Evolutionary conservation across 2,797 vertebrate genomes (phyloP).

Genomic region (Salarias fasciatus): DNA sequence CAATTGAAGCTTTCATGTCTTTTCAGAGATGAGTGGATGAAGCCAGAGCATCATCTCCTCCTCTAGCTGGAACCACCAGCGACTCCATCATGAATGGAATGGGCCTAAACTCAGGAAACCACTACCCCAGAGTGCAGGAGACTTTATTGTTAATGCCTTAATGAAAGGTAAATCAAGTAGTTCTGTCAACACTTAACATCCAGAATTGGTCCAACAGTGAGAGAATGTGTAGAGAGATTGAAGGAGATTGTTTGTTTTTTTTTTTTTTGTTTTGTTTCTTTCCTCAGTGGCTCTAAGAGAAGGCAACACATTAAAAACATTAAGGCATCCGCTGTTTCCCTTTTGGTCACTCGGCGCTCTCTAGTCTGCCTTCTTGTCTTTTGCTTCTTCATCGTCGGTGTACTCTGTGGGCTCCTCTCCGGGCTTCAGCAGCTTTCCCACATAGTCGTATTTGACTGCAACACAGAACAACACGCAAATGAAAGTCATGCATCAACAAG

Average conservation of each 20-base stretch:
- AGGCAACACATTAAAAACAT: constrained; percentile 40
- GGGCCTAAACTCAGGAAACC: too few relatives aligned
- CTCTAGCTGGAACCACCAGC: too few relatives aligned
- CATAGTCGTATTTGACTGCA: constrained; percentile 93
- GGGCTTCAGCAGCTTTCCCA: constrained; percentile 94
- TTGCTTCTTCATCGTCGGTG: constrained; percentile 92
- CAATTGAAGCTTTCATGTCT: too few relatives aligned
- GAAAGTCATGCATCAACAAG: too few relatives aligned
- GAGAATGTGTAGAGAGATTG: constrained; percentile 5
- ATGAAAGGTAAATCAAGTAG: neutral
- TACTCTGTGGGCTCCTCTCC: constrained; percentile 94
- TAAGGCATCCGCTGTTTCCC: constrained; percentile 53
- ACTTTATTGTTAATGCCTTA: too few relatives aligned
- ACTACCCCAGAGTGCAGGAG: too few relatives aligned
- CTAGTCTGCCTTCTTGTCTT: constrained; percentile 90
- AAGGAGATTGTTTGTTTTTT: too few relatives aligned
- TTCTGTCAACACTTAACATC: constrained; percentile 12
- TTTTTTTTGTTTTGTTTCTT: constrained; percentile 14
- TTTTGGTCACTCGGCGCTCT: constrained; percentile 12
- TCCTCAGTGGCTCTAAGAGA: constrained; percentile 24
- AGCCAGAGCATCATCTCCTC: too few relatives aligned
- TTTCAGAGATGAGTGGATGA: too few relatives aligned
- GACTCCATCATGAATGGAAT: too few relatives aligned
- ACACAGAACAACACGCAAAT: neutral
- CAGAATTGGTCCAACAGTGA: constrained; percentile 30